Evolutionary conservation across 2,888 invertebrate species (phyloP), one percentile per base, ranked within the genome.

Genomic region (Xanthorhoe designata): DNA sequence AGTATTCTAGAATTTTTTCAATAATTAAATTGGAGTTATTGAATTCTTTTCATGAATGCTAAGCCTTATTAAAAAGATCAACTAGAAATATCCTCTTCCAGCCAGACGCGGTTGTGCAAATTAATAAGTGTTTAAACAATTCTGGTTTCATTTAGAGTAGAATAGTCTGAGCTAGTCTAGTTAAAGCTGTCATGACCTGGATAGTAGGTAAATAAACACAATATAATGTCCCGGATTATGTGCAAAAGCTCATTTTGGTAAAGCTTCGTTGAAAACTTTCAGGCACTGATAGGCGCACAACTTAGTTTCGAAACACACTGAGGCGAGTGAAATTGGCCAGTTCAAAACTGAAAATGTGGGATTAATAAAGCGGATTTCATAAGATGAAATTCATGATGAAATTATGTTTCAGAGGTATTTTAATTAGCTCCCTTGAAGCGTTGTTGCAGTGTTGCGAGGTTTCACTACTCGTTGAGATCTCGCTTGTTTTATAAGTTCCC

Each of bases 401-500:
- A 68, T 73, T 65, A 66, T 58, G 64, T 66, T 69, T 58, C 64
- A 38, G 64, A 71, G 67, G 69, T 70, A 70, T 74, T 74, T 72
- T 69, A 74, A 72, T 74, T 69, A 72, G 69, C 63, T 59, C 61
- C 60, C 68, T 71, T 67, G 65, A 59, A 62, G 53, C 51, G 60
- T 61, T 71, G 70, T 62, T 61, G 66, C 67, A 24, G 61, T 56
- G 50, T 50, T 45, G 51, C 68, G 53, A 55, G 64, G 66, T 61
- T 61, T 64, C 60, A 70, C 66, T 70, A 61, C 59, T 66, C 57
- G 54, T 42, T 51, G 60, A 51, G 64, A 68, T 55, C 66, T 63
- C 50, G 45, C 70, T 73, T 70, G 65, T 66, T 75, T 70, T 69
- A 67, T 57, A 70, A 71, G 68, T 67, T 71, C 62, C 55, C 67